These are phyloP conservation scores for Lepus europaeus DNA, from an alignment of 2,113 vertebrate species.

Conservation along the genomic window DNA sequence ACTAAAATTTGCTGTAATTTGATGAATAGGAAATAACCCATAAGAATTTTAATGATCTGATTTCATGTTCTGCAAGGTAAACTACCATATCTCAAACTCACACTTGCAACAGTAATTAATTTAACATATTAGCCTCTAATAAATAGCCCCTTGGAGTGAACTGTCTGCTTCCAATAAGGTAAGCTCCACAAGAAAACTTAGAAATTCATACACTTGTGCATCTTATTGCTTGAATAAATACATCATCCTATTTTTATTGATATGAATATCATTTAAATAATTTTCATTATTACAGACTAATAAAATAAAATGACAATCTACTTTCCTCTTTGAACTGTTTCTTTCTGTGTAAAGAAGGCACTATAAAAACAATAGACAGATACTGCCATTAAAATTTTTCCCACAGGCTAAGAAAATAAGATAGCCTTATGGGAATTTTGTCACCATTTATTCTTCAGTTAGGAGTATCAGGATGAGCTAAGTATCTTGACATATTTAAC, in stretches of 20 bases:
- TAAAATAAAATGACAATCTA: not conserved
- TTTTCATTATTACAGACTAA: slow-evolving; percentile 5
- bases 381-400: slow-evolving; percentile 34
- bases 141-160: slow-evolving; percentile 16
- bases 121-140: slow-evolving; percentile 4
- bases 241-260: too few species aligned
- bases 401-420: not conserved
- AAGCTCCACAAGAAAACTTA: not conserved
- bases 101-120: not conserved
- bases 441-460: slow-evolving; percentile 22
- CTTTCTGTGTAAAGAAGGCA: not conserved
- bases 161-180: not conserved
- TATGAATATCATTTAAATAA: not conserved
- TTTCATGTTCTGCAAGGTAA: slow-evolving; percentile 11
- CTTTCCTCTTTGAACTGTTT: not conserved
- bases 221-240: not conserved
- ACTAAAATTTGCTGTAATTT: slow-evolving; percentile 51
- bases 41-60: not conserved
- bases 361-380: not conserved
- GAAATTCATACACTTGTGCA: not conserved
- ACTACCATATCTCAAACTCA: not conserved
- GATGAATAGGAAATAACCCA: not conserved
- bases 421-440: not conserved
- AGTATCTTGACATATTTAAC: slow-evolving; percentile 74
- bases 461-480: slow-evolving; percentile 30